Percentiles rank a stretch among this genome's conserved stretches.
phyloP scores from a whole-genome alignment of 2,113 vertebrate genomes.

The Pampusana beccarii region DNA sequence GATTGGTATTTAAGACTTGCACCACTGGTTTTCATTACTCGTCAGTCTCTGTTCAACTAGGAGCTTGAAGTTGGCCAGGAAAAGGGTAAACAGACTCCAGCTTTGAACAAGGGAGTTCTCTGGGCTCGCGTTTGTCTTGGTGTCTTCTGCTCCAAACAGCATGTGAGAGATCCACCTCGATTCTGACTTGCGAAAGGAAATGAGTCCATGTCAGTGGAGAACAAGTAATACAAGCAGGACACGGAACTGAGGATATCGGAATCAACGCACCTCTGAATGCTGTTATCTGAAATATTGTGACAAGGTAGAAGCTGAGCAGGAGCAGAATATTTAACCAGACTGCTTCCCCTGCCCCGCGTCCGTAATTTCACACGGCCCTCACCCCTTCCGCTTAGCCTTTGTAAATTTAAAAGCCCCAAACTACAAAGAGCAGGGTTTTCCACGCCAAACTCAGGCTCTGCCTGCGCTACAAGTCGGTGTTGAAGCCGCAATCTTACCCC shows the following conservation, averaged over 20 bases:
- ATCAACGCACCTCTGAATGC: neutral
- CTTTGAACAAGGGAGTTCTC: neutral
- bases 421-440: neutral
- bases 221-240: neutral
- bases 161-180: neutral
- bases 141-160: neutral
- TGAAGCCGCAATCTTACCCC: neutral
- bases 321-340: neutral
- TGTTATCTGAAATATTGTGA: neutral
- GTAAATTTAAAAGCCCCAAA: neutral
- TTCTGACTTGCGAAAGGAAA: neutral
- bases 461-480: accelerated
- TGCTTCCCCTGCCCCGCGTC: neutral
- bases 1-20: neutral
- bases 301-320: neutral
- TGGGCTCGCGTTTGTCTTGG: neutral
- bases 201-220: neutral
- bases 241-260: neutral
- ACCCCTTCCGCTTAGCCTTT: accelerated
- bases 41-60: neutral
- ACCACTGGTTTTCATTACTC: neutral
- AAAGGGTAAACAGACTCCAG: neutral
- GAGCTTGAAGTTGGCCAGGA: neutral
- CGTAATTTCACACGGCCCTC: neutral
- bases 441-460: accelerated